Evolutionary conservation across 2,888 invertebrate species (phyloP).

Genomic region (Phymatocera aterrima): DNA sequence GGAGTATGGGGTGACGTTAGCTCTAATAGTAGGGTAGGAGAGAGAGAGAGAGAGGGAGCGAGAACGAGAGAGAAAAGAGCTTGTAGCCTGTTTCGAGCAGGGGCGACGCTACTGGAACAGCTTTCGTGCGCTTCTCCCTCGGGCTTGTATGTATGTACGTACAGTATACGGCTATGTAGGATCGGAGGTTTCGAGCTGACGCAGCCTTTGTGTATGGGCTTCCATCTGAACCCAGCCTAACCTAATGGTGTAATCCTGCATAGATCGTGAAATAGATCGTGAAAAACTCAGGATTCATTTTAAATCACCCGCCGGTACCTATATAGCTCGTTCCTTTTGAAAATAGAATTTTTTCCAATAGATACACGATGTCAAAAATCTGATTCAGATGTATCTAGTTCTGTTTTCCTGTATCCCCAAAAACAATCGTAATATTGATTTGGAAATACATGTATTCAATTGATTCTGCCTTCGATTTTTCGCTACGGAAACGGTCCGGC

Average conservation of each 20-base stretch:
- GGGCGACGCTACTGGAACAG: constrained; percentile 40
- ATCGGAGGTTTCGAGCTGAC: neutral
- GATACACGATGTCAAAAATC: too few relatives aligned
- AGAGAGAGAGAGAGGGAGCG: constrained; percentile 4
- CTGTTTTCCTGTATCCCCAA: too few relatives aligned
- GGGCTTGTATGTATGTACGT: neutral
- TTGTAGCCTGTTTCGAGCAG: constrained; percentile 40
- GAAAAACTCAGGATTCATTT: constrained; percentile 4
- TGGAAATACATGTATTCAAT: neutral
- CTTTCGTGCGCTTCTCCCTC: constrained; percentile 34
- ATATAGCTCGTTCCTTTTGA: neutral
- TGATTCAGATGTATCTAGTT: too few relatives aligned
- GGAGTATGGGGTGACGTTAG: neutral
- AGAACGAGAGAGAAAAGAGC: constrained; percentile 2
- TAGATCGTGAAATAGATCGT: neutral
- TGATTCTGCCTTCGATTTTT: too few relatives aligned
- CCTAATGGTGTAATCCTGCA: neutral
- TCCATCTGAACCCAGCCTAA: neutral
- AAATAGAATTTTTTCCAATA: too few relatives aligned
- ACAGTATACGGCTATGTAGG: neutral
- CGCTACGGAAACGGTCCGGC: too few relatives aligned
- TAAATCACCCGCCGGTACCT: neutral
- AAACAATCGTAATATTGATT: too few relatives aligned
- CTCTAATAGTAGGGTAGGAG: neutral
- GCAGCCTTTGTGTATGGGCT: constrained; percentile 30